Evolutionary conservation across 2,888 invertebrate genomes (phyloP).

Genomic region (Meandrusa payeni): DNA sequence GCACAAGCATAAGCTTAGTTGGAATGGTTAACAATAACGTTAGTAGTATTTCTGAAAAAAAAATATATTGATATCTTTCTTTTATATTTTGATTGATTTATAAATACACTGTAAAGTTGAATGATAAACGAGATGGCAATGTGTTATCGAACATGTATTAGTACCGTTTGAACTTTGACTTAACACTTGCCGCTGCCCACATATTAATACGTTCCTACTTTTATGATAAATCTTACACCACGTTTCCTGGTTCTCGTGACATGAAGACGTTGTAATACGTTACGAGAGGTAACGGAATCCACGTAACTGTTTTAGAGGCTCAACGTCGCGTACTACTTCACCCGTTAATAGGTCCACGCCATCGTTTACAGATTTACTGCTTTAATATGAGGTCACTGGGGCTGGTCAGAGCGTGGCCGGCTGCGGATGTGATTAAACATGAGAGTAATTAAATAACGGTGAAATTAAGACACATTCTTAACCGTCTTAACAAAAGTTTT

Average conservation of each 20-base stretch:
- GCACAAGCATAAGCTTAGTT: too few relatives aligned
- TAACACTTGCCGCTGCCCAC: neutral
- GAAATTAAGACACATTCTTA: too few relatives aligned
- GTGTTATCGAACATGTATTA: constrained; percentile 1
- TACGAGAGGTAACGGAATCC: constrained; percentile 46
- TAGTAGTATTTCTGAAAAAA: too few relatives aligned
- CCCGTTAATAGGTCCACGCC: constrained; percentile 44
- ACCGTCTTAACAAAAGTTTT: too few relatives aligned
- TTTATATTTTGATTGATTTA: too few relatives aligned
- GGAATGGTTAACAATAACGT: too few relatives aligned
- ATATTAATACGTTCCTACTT: neutral
- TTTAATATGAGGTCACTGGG: constrained; percentile 35
- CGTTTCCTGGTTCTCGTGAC: constrained; percentile 20
- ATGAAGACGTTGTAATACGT: constrained; percentile 19
- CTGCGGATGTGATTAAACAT: neutral
- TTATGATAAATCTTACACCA: constrained; percentile 4
- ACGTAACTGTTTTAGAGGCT: constrained; percentile 38
- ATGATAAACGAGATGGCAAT: neutral
- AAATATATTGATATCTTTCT: too few relatives aligned
- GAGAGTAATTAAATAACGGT: too few relatives aligned
- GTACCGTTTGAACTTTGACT: neutral
- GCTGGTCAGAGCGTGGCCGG: constrained; percentile 19
- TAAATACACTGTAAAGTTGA: too few relatives aligned
- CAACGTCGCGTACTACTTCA: constrained; percentile 52
- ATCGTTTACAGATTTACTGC: constrained; percentile 31